Percentiles rank a stretch among this genome's conserved stretches.
phyloP scores from a whole-genome alignment of 2,113 vertebrate genomes.

The human region GRCh38 chr17:66438001-66438500 shows the following conservation, averaged over 20 bases:
- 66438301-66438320: rapidly evolving
- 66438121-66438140: background rate
- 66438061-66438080: background rate
- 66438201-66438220: background rate
- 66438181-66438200: background rate
- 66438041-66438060: background rate
- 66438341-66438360: background rate
- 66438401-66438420: background rate
- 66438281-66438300: background rate
- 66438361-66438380: background rate
- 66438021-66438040: background rate
- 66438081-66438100: background rate
- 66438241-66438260: background rate
- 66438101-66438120: background rate
- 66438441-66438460: background rate
- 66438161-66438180: background rate
- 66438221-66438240: rapidly evolving
- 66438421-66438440: background rate
- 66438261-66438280: background rate
- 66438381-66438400: background rate
- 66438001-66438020: rapidly evolving
- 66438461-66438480: background rate
- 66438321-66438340: rapidly evolving
- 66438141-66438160: rapidly evolving
- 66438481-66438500: background rate